A percentile compares a stretch with the other conserved stretches of the same genome.
Conservation (phyloP, 2,888 invertebrate genomes). For the Pachycephus smyrnensis region DNA sequence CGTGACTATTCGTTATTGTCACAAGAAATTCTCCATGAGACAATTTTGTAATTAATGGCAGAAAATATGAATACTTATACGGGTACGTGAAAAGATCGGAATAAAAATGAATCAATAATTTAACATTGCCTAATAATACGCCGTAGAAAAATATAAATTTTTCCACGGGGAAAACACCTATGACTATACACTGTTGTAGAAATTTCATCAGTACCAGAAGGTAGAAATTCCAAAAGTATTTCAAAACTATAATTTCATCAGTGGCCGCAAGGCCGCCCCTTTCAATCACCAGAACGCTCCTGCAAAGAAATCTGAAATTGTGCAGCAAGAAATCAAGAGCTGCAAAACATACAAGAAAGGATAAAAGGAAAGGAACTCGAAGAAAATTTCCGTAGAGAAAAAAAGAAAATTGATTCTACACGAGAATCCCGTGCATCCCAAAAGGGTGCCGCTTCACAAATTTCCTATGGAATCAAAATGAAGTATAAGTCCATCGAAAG, state of each 20-base stretch:
- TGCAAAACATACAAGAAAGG: neutral
- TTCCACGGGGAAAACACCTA: too few species aligned
- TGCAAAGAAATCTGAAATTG: neutral
- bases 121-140: neutral
- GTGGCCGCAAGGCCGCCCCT: neutral
- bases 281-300: neutral
- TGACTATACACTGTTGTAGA: neutral
- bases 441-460: neutral
- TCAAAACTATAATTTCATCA: neutral
- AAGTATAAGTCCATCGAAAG: neutral
- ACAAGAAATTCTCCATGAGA: neutral
- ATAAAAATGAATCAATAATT: neutral
- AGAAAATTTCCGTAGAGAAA: neutral
- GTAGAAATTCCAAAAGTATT: neutral
- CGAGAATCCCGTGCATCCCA: constrained; percentile 9
- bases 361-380: neutral
- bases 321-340: neutral
- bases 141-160: neutral
- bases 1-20: neutral
- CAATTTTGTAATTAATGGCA: neutral
- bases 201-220: neutral
- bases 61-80: neutral
- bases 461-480: constrained; percentile 2
- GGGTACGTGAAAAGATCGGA: neutral
- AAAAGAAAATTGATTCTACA: neutral